Base-by-base conservation (phyloP, 2,888 invertebrate species). In the Hypomecis punctinalis region DNA sequence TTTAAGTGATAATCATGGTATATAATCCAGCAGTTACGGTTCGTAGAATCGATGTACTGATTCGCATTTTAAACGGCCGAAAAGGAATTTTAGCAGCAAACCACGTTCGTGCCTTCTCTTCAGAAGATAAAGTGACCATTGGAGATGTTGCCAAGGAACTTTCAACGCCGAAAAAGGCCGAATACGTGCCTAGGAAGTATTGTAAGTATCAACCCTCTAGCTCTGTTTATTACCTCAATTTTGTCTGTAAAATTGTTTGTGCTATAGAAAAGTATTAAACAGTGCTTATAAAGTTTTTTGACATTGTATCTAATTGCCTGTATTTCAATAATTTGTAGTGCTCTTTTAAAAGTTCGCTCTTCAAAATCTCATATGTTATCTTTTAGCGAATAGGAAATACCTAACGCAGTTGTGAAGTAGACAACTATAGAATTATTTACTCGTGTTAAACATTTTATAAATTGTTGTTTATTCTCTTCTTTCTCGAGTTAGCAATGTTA, bases 111-210 rank as follows among this genome's bases (percentile, higher is more conserved):
- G 88, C 86, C 6, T 93, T 88, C 73, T 86, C 93, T 52, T 90
- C 90, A 67, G 86, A 90, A 63, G 94, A 93, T 73, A 94, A 91
- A 83, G 95, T 97, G 52, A 95, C 95, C 43, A 96, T 97, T 74
- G 97, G 96, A 72, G 95, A 96, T 88, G 94, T 97, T 70, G 94
- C 94, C 42, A 96, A 96, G 83, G 93, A 93, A 45, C 77, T 93
- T 9, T 78, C 79, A 63, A 79, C 86, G 51, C 95, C 97, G 0
- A 94, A 94, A 76, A 94, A 95, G 81, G 94, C 95, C 3, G 96
- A 98, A 92, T 95, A 96, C 83, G 97, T 99, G n/a, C 98, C 99
- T 7, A 91, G 94, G 76, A 95, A 96, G 76, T 97, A 97, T 83
- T 92, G 97, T 97, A 93, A 96, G 96, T 94, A 58, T 67, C 60